Evolutionary conservation across 92 coral and sea anemone genomes (phyloP).

Genomic region (Paramuricea clavata): DNA sequence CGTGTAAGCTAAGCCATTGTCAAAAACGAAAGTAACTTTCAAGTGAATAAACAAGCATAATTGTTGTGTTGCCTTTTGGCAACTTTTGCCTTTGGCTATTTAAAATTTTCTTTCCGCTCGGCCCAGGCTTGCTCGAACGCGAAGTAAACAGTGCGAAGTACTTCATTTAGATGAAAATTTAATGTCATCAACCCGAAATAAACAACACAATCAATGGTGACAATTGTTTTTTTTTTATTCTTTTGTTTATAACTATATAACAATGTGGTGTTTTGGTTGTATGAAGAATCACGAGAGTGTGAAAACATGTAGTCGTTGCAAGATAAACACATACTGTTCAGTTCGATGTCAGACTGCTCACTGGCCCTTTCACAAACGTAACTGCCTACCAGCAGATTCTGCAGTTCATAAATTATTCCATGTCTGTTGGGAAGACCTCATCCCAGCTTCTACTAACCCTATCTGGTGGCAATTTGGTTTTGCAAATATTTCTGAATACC

Average conservation of each 20-base stretch:
- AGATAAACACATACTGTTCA: conserved; percentile 53
- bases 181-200: neutral
- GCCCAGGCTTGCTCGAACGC: neutral
- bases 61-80: neutral
- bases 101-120: neutral
- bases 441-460: conserved; percentile 14
- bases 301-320: conserved; percentile 19
- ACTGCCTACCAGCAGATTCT: conserved; percentile 55
- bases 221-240: too few relatives aligned
- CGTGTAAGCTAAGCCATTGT: conserved; percentile 12
- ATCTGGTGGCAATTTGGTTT: conserved; percentile 62
- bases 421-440: neutral
- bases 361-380: conserved; percentile 60
- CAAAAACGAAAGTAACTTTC: neutral
- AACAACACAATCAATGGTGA: neutral
- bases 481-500: conserved; percentile 47
- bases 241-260: too few relatives aligned
- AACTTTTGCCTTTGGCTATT: neutral
- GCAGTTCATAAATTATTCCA: conserved; percentile 35
- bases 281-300: neutral
- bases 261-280: conserved; percentile 5
- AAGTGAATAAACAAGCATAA: neutral
- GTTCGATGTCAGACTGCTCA: conserved; percentile 51
- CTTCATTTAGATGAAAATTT: neutral
- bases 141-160: neutral